phyloP scores from a whole-genome alignment of 2,113 vertebrate species.

The cat (Felis catus) region F.catus_Fca126_mat1.0 CM031423.1:47895001-47895500 shows the following conservation, averaged over 20 bases:
- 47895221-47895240: neutral
- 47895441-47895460: neutral
- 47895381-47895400: neutral
- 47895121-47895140: slow-evolving; percentile 46
- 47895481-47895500: slow-evolving; percentile 20
- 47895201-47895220: neutral
- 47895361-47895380: slow-evolving; percentile 62
- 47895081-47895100: slow-evolving; percentile 60
- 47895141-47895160: slow-evolving; percentile 65
- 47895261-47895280: slow-evolving; percentile 14
- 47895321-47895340: slow-evolving; percentile 65
- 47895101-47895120: slow-evolving; percentile 58
- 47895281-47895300: neutral
- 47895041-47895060: slow-evolving; percentile 51
- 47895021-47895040: slow-evolving; percentile 59
- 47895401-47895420: slow-evolving; percentile 35
- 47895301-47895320: slow-evolving; percentile 35
- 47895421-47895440: slow-evolving; percentile 49
- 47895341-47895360: slow-evolving; percentile 66
- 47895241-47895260: neutral
- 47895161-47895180: slow-evolving; percentile 21
- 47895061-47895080: slow-evolving; percentile 45
- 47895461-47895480: slow-evolving; percentile 45
- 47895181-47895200: neutral
- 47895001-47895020: slow-evolving; percentile 16